Conservation (phyloP, 2,113 vertebrate genomes). For the Tachysurus vachellii region DNA sequence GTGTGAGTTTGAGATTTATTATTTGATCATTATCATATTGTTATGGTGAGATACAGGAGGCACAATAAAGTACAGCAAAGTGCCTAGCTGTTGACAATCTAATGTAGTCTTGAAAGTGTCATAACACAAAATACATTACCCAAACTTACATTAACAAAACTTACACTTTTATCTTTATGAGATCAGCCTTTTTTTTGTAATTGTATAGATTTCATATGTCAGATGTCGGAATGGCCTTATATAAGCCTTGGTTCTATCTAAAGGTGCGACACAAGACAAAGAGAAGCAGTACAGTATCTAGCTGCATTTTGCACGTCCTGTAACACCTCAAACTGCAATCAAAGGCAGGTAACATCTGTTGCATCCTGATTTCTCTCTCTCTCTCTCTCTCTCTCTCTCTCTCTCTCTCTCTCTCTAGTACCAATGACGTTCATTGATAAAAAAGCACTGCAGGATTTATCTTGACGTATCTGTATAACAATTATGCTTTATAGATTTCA, state of each 20-base stretch:
- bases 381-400: too few species aligned
- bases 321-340: neutral
- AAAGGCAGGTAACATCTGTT: neutral
- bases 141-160: neutral
- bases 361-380: neutral
- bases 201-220: neutral
- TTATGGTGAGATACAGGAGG: neutral
- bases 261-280: neutral
- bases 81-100: neutral
- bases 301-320: neutral
- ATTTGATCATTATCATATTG: neutral
- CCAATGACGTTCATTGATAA: neutral
- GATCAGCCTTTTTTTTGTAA: neutral
- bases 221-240: neutral
- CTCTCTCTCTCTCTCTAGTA: neutral
- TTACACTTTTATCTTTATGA: neutral
- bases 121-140: neutral
- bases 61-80: neutral
- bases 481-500: neutral
- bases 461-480: neutral
- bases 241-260: neutral
- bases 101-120: neutral
- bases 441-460: slow-evolving; percentile 16
- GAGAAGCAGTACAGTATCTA: neutral
- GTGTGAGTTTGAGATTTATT: neutral